A percentile compares a stretch with the other conserved stretches of the same genome.
These are phyloP conservation scores for Tetraneura akinire DNA, from an alignment of 1,140 invertebrate species.

Conservation along the genomic window DNA sequence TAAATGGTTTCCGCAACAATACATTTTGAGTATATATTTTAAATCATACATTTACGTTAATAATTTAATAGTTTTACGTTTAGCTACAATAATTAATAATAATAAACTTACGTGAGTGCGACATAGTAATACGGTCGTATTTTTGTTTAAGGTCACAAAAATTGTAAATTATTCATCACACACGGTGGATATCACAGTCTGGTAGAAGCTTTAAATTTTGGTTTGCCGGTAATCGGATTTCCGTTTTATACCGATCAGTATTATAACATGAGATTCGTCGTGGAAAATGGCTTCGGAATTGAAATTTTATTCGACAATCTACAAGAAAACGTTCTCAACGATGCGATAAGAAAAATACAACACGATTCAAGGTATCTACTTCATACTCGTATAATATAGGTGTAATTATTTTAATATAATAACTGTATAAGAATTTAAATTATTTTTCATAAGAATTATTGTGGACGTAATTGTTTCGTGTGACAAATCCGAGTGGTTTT, in stretches of 20 bases:
- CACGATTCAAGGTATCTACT: slow-evolving; percentile 43
- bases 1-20: slow-evolving; percentile 42
- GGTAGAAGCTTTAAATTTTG: slow-evolving; percentile 64
- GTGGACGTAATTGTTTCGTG: too few relatives aligned
- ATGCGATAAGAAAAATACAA: slow-evolving; percentile 43
- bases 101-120: too few relatives aligned
- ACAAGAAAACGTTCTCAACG: slow-evolving; percentile 52
- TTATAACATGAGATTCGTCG: slow-evolving; percentile 57
- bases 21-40: slow-evolving; percentile 12
- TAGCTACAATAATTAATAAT: too few relatives aligned
- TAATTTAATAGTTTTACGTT: too few relatives aligned
- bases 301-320: slow-evolving; percentile 55
- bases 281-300: slow-evolving; percentile 56
- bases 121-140: too few relatives aligned
- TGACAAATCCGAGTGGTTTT: too few relatives aligned
- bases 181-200: slow-evolving; percentile 67
- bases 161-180: slow-evolving; percentile 64
- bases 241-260: slow-evolving; percentile 59
- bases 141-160: slow-evolving; percentile 59
- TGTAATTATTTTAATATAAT: too few relatives aligned
- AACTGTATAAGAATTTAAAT: too few relatives aligned
- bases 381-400: too few relatives aligned
- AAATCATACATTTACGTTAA: too few relatives aligned
- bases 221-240: slow-evolving; percentile 63
- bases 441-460: too few relatives aligned